Percentiles rank a stretch among this genome's conserved stretches.
phyloP scores from a whole-genome alignment of 2,888 invertebrate genomes.

The Ganaspis brasiliensis region DNA sequence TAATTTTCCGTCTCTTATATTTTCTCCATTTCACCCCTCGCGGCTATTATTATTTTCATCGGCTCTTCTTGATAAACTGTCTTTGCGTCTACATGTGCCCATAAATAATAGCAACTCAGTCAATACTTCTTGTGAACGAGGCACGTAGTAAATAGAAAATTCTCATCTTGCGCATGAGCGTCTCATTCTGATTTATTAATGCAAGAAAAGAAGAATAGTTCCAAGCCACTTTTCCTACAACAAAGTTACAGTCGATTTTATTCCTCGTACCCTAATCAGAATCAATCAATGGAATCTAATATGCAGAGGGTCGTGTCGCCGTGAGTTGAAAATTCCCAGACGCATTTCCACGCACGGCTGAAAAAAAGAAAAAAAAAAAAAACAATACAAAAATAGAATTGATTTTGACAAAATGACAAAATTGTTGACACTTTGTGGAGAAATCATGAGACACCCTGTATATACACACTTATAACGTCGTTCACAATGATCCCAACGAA shows the following conservation, averaged over 20 bases:
- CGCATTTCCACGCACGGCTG: background rate
- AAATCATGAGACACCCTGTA: conserved; percentile 50
- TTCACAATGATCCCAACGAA: conserved; percentile 74
- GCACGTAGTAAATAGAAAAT: conserved; percentile 6
- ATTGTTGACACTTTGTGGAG: background rate
- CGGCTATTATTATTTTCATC: background rate
- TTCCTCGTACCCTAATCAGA: background rate
- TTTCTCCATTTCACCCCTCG: background rate
- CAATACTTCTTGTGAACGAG: conserved; percentile 4
- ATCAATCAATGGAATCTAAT: background rate
- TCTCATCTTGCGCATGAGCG: background rate
- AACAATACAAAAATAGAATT: too few relatives aligned
- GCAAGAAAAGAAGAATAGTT: background rate
- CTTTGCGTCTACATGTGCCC: background rate
- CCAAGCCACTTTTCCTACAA: background rate
- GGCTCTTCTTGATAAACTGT: background rate
- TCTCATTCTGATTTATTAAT: conserved; percentile 8
- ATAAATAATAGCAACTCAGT: conserved; percentile 4
- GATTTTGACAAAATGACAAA: background rate
- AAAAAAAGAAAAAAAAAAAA: background rate
- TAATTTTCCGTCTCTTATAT: background rate
- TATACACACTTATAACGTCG: conserved; percentile 60
- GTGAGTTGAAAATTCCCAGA: too few relatives aligned
- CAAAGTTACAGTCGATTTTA: background rate
- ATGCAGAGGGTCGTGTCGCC: too few relatives aligned